Conservation (phyloP, 2,797 vertebrate species). For the Lerista edwardsae region DNA sequence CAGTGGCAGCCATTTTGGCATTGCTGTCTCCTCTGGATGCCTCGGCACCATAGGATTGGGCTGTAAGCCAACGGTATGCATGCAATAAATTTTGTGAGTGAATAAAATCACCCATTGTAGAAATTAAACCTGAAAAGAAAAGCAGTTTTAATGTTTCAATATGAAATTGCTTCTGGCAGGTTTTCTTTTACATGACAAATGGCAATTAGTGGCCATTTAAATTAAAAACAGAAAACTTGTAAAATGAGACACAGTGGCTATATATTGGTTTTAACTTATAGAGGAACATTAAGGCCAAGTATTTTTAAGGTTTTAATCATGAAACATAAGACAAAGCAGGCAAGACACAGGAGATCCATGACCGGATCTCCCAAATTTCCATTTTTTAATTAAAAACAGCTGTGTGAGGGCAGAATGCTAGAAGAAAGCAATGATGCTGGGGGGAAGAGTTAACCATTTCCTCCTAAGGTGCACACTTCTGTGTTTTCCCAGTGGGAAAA, state of each 20-base stretch:
- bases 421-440: not conserved
- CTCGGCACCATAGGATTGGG: too few species aligned
- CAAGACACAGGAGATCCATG: not conserved
- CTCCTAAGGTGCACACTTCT: not conserved
- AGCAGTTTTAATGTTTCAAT: not conserved
- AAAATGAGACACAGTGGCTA: not conserved
- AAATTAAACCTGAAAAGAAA: not conserved
- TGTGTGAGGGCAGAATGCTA: not conserved
- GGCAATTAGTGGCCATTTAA: constrained; percentile 7
- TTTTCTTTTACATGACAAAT: not conserved
- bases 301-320: not conserved
- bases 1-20: too few species aligned
- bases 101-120: not conserved
- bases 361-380: not conserved
- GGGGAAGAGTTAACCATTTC: not conserved
- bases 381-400: too few species aligned
- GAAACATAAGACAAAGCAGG: not conserved
- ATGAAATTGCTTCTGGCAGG: not conserved
- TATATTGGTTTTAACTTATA: not conserved
- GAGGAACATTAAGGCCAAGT: not conserved
- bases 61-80: not conserved
- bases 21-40: too few species aligned
- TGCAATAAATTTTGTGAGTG: not conserved
- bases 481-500: not conserved
- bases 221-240: not conserved